phyloP scores from a whole-genome alignment of 2,113 vertebrate species.

The Hippocampus zosterae region DNA sequence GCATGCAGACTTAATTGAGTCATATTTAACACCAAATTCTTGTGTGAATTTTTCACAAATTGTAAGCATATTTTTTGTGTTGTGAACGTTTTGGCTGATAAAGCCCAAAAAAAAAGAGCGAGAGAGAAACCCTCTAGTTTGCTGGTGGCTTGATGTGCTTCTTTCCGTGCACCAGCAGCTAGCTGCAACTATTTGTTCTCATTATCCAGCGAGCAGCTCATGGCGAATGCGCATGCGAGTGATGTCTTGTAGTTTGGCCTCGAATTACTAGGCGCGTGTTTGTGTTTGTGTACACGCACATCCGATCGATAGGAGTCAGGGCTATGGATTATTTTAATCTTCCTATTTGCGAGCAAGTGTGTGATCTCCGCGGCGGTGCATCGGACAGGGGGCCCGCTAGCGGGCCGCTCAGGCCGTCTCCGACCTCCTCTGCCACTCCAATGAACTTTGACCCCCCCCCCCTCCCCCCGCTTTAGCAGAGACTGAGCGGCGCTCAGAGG shows the following conservation, averaged over 20 bases:
- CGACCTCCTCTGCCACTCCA: constrained; percentile 68
- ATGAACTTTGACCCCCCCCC: constrained; percentile 75
- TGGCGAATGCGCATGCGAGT: constrained; percentile 27
- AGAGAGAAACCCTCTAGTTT: not conserved
- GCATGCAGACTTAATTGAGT: no score
- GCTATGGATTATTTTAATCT: constrained; percentile 84
- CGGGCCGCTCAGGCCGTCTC: constrained; percentile 74
- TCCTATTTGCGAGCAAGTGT: constrained; percentile 77
- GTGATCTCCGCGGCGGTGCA: constrained; percentile 78
- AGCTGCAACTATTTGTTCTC: constrained; percentile 71
- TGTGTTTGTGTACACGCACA: constrained; percentile 52
- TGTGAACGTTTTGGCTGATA: not conserved
- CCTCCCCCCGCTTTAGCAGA: constrained; percentile 69
- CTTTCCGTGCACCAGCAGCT: constrained; percentile 60
- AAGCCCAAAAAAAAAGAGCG: not conserved
- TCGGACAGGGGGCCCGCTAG: constrained; percentile 78
- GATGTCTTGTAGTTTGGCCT: constrained; percentile 64
- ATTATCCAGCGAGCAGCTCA: constrained; percentile 58
- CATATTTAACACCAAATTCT: no score
- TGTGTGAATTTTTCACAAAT: no score
- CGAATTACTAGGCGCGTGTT: constrained; percentile 68
- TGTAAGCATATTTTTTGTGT: not conserved
- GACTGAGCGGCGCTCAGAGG: constrained; percentile 48
- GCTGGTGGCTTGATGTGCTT: constrained; percentile 69
- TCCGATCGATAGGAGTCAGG: constrained; percentile 71